Evolutionary conservation across 1,140 invertebrate genomes (phyloP).

Genomic region (Arion vulgaris): DNA sequence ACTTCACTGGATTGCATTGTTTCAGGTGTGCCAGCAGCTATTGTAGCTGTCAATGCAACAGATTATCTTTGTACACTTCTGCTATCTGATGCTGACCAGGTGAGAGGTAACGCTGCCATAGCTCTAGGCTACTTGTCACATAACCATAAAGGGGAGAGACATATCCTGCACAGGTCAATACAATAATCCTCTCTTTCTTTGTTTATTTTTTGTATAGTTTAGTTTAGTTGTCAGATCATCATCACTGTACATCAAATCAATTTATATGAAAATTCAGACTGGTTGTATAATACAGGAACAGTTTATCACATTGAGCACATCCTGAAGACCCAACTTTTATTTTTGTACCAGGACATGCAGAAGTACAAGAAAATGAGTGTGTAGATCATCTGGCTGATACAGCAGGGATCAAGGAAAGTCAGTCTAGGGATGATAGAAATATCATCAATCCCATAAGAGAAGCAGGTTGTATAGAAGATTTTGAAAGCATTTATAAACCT

Average conservation of each 20-base stretch:
- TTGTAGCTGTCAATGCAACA: conserved; percentile 67
- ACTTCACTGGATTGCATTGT: background rate
- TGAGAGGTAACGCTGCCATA: conserved; percentile 68
- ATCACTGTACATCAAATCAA: no score
- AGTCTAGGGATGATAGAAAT: no score
- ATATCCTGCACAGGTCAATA: conserved; percentile 68
- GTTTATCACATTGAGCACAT: background rate
- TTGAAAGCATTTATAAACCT: no score
- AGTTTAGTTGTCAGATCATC: no score
- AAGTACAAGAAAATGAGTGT: no score
- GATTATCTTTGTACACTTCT: conserved; percentile 63
- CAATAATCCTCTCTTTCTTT: background rate
- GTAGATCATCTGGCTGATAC: no score
- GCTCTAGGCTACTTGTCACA: conserved; percentile 70
- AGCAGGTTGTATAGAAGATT: no score
- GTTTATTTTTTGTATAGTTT: background rate
- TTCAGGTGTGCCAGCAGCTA: conserved; percentile 69
- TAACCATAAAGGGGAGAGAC: conserved; percentile 68
- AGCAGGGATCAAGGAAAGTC: no score
- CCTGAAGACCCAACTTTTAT: background rate
- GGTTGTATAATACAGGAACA: background rate
- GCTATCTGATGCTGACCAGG: conserved; percentile 56
- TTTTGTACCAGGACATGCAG: background rate
- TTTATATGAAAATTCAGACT: no score
- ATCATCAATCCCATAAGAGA: no score